Percentiles rank a stretch among this genome's conserved stretches.
These are phyloP conservation scores for Furnarius figulus DNA, from an alignment of 2,113 vertebrate genomes.

Conservation along the genomic window DNA sequence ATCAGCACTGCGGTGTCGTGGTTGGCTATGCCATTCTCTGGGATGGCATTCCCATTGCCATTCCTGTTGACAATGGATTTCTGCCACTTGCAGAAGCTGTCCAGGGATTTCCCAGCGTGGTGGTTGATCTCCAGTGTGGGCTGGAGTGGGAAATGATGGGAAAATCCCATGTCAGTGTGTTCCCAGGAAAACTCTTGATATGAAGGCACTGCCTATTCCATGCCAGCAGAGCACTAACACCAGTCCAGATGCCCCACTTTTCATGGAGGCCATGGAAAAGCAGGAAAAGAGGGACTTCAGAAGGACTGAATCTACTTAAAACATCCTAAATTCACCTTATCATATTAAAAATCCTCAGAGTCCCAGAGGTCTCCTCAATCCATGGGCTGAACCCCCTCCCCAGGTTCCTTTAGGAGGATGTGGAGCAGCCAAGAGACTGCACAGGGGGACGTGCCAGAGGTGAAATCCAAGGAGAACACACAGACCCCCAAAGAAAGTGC, in stretches of 20 bases:
- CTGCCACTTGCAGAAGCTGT: constrained; percentile 99
- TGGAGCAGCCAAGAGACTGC: background rate
- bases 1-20: constrained; percentile 96
- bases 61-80: constrained; percentile 93
- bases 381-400: background rate
- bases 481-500: rapidly evolving
- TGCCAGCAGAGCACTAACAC: background rate
- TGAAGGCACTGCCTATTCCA: background rate
- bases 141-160: constrained; percentile 63
- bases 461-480: background rate
- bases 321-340: background rate
- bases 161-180: background rate
- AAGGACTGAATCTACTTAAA: background rate
- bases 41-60: constrained; percentile 93
- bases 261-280: background rate
- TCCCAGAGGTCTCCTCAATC: background rate
- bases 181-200: background rate
- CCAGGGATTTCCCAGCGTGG: constrained; percentile 94
- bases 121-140: constrained; percentile 96
- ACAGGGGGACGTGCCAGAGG: background rate
- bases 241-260: background rate
- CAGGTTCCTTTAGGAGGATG: background rate
- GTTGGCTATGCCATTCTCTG: constrained; percentile 94
- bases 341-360: background rate
- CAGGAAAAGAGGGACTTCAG: background rate